Conservation (phyloP, 2,888 invertebrate genomes). For the Nomada goodeniana region DNA sequence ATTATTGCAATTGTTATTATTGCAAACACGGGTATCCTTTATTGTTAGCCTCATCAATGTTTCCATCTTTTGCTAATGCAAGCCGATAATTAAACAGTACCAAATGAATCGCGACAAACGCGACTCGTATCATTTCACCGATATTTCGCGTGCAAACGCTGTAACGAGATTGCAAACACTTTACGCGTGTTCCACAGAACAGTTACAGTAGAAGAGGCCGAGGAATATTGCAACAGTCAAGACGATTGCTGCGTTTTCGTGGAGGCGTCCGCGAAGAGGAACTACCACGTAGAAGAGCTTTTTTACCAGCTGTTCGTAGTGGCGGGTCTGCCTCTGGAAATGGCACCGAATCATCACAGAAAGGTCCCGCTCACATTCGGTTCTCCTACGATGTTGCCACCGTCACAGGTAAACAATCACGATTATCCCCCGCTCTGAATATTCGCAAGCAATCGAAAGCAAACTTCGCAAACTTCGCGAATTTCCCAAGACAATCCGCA, state of each 20-base stretch:
- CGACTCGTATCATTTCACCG: background rate
- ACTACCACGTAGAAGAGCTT: conserved; percentile 92
- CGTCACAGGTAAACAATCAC: conserved; percentile 82
- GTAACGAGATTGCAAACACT: background rate
- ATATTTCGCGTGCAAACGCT: background rate
- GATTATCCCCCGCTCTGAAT: background rate
- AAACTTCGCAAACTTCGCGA: background rate
- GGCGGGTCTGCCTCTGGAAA: conserved; percentile 93
- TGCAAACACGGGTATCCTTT: no score
- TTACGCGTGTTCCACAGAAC: conserved; percentile 85
- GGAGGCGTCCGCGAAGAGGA: conserved; percentile 93
- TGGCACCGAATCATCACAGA: conserved; percentile 95
- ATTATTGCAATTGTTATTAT: no score
- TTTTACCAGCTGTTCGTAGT: conserved; percentile 94
- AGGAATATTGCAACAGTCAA: conserved; percentile 91
- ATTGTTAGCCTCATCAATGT: background rate
- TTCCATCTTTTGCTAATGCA: background rate
- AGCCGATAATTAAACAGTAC: background rate
- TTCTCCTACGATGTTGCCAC: conserved; percentile 91
- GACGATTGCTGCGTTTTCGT: conserved; percentile 92
- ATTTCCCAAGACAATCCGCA: background rate
- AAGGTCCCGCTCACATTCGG: conserved; percentile 89
- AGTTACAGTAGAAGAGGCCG: conserved; percentile 91
- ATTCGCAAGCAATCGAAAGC: no score
- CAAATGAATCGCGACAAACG: background rate